Conservation (phyloP, 2,888 invertebrate species). For the Hypercompe scribonia region DNA sequence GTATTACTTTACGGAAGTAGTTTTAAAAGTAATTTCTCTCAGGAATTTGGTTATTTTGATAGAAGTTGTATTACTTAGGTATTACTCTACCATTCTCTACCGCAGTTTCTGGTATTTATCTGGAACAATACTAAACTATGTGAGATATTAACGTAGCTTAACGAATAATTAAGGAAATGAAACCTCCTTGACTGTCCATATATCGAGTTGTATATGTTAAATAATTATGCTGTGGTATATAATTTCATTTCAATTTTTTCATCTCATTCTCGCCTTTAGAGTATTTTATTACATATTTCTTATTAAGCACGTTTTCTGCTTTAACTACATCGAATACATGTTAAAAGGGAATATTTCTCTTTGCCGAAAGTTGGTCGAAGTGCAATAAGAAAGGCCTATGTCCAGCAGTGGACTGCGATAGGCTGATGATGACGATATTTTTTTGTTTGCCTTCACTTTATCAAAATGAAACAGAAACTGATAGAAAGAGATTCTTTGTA, state of each 20-base stretch:
- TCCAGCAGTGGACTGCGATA: too few species aligned
- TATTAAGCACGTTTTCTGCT: background rate
- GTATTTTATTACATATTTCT: background rate
- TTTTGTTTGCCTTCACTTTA: too few species aligned
- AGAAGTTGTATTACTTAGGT: slow-evolving; percentile 7
- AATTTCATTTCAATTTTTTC: background rate
- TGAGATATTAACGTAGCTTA: slow-evolving; percentile 10
- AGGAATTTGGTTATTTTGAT: slow-evolving; percentile 6
- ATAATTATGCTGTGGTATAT: background rate
- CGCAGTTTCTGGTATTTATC: slow-evolving; percentile 22
- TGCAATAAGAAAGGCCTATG: too few species aligned
- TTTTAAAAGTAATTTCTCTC: background rate
- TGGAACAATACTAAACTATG: slow-evolving; percentile 4
- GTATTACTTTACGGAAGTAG: background rate
- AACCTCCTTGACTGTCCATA: background rate
- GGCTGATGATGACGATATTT: too few species aligned
- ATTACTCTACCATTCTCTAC: slow-evolving; percentile 34
- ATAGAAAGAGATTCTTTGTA: too few species aligned
- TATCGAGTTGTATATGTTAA: background rate
- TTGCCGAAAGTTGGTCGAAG: too few species aligned
- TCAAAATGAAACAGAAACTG: too few species aligned
- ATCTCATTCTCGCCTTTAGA: fast-evolving
- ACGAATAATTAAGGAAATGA: background rate
- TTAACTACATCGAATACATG: background rate
- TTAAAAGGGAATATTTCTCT: background rate